Evolutionary conservation across 1,140 invertebrate genomes (phyloP), one percentile per base, ranked within the genome.

Genomic region (Fopius arisanus): DNA sequence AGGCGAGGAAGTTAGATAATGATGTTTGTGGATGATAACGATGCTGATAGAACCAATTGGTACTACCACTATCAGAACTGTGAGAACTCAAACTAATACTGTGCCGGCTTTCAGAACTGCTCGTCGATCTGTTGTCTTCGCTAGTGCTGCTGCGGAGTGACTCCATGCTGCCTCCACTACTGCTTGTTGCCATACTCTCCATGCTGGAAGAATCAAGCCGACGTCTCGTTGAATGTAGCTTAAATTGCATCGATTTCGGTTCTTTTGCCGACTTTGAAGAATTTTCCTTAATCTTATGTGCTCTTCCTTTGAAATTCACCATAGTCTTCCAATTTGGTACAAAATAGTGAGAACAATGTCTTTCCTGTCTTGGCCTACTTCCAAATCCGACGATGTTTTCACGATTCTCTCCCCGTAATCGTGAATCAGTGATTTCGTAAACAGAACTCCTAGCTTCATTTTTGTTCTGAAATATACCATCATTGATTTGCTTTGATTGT

Each of bases 131-230:
- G 79, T 95, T 94, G 3, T 93, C 93, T 84, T 95, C 94, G 79
- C 94, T 95, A 28, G 93, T 95, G 81, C 93, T 95, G 84, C 93
- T 95, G 29, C 93, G 89, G 31, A 95, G 84, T 14, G 94, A 95
- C 80, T 95, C 94, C 92, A 95, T 93, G 83, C 94, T 95, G 9
- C 93, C 94, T 26, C 93, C 93, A 81, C 93, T 94, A 83, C 93
- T 94, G 75, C 93, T 94, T 1, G 93, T 95, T 9, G 94, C 93
- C 90, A 96, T 94, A 81, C 94, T 95, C 82, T 96, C 95, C 1
- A 93, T 94, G 79, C 94, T 95, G 0, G 93, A 95, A 82, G 94
- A 96, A 70, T 95, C 94, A 67, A 90, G 87, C 78, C 89, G 88
- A 23, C 90, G 87, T 76, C 90, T 89, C 33, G 84, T 87, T 7